phyloP scores from a whole-genome alignment of 2,797 vertebrate genomes.

The Martes flavigula region DNA sequence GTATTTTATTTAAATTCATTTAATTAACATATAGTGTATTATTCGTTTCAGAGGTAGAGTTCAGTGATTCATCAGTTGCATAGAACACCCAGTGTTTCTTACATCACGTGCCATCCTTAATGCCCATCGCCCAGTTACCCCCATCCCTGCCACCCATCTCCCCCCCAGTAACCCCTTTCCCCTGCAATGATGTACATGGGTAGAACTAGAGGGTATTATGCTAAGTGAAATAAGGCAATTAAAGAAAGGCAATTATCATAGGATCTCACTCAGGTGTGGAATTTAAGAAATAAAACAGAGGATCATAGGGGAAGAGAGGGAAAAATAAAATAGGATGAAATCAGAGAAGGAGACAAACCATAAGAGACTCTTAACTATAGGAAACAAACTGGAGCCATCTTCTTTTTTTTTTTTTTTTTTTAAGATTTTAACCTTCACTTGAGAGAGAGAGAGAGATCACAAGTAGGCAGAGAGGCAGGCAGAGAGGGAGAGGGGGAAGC shows the following conservation, averaged over 20 bases:
- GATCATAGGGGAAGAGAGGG: background rate
- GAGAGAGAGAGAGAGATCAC: too few species aligned
- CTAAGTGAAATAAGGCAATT: background rate
- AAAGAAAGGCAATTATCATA: background rate
- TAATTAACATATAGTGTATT: background rate
- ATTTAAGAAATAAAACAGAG: background rate
- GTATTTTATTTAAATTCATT: background rate
- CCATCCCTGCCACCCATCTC: too few species aligned
- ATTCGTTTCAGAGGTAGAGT: background rate
- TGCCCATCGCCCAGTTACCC: background rate
- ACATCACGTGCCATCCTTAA: background rate
- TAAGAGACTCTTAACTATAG: background rate
- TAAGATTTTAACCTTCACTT: too few species aligned
- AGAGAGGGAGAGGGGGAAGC: too few species aligned
- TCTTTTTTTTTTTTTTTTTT: too few species aligned
- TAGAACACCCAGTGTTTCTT: background rate
- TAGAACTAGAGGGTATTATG: background rate
- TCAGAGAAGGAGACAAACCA: background rate
- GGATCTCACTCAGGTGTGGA: background rate
- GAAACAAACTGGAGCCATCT: background rate
- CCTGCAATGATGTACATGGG: background rate
- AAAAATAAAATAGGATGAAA: background rate
- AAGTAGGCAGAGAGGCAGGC: too few species aligned
- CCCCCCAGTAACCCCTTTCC: background rate
- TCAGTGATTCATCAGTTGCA: background rate